Conservation (phyloP, 2,888 invertebrate species). For the Frankliniella intonsa region DNA sequence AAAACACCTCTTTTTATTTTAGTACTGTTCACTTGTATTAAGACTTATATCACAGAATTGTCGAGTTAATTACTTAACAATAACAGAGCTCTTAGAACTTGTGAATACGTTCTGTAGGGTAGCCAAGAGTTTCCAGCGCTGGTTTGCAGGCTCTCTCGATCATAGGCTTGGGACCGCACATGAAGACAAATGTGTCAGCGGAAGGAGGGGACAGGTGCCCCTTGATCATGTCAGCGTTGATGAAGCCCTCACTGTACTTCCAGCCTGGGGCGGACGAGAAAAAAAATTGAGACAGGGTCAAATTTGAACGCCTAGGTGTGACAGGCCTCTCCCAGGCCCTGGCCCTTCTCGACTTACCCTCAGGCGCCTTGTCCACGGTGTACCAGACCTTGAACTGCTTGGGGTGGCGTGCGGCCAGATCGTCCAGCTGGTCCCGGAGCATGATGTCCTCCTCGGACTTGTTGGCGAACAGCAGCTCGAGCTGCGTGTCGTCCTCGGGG, state of each 20-base stretch:
- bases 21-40: too few relatives aligned
- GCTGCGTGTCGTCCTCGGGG: conserved; percentile 66
- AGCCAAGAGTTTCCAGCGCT: conserved; percentile 86
- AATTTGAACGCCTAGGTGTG: too few relatives aligned
- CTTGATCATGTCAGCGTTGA: conserved; percentile 81
- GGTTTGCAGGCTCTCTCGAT: conserved; percentile 90
- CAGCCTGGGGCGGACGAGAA: conserved; percentile 58
- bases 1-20: too few relatives aligned
- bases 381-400: conserved; percentile 86
- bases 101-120: conserved; percentile 41
- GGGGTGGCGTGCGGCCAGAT: conserved; percentile 62
- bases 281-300: background rate
- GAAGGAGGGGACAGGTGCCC: conserved; percentile 75
- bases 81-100: background rate
- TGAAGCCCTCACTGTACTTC: conserved; percentile 87
- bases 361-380: conserved; percentile 80
- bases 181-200: conserved; percentile 73
- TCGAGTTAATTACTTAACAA: too few relatives aligned
- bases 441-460: conserved; percentile 93
- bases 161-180: conserved; percentile 97
- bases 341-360: too few relatives aligned
- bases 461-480: conserved; percentile 87
- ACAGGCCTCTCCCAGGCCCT: too few relatives aligned
- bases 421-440: conserved; percentile 77
- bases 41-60: too few relatives aligned